Evolutionary conservation across 1,140 invertebrate genomes (phyloP).

Genomic region (Drosophila insularis): DNA sequence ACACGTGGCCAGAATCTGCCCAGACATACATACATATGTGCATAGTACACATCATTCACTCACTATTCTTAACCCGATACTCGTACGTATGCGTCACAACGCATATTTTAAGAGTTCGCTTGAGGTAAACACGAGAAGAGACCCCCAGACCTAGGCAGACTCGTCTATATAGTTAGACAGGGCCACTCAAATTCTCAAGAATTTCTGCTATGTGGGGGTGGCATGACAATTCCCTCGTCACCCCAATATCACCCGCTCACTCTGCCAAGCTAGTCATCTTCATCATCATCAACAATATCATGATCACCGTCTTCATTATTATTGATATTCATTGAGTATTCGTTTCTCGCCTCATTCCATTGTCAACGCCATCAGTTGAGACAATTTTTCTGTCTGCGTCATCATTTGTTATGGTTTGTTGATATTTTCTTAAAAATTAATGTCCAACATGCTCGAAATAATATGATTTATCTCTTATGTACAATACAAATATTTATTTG

Average conservation of each 20-base stretch:
- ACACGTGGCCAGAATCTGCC: constrained; percentile 64
- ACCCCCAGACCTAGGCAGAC: constrained; percentile 36
- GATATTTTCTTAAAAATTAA: constrained; percentile 33
- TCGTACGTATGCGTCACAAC: constrained; percentile 64
- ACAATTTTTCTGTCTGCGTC: constrained; percentile 72
- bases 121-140: constrained; percentile 60
- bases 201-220: constrained; percentile 67
- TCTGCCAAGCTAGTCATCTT: background rate
- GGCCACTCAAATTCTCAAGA: constrained; percentile 67
- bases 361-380: constrained; percentile 52
- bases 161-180: constrained; percentile 5
- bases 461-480: constrained; percentile 56
- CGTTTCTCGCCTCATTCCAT: constrained; percentile 25
- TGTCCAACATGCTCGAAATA: constrained; percentile 44
- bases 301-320: constrained; percentile 29
- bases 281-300: background rate
- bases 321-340: constrained; percentile 70
- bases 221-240: constrained; percentile 37
- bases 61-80: constrained; percentile 21
- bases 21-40: background rate
- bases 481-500: constrained; percentile 28
- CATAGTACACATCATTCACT: constrained; percentile 43
- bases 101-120: constrained; percentile 68
- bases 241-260: background rate
- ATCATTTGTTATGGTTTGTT: constrained; percentile 64